phyloP scores from a whole-genome alignment of 2,113 vertebrate species.

The Corythoichthys intestinalis region DNA sequence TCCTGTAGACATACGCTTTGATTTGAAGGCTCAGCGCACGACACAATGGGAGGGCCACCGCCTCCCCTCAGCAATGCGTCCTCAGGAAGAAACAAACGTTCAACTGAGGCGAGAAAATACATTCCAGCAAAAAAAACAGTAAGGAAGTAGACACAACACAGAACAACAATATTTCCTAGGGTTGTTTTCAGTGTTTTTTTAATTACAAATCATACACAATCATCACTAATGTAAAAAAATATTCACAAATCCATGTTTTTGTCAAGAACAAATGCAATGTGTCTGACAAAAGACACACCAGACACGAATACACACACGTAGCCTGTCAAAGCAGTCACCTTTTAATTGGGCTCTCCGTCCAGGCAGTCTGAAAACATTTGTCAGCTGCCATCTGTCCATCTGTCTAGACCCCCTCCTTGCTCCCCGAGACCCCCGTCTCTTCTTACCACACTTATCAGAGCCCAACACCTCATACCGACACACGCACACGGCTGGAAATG shows the following conservation, averaged over 20 bases:
- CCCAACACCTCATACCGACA: conserved; percentile 52
- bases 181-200: conserved; percentile 31
- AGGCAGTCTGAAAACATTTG: conserved; percentile 67
- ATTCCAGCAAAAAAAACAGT: conserved; percentile 51
- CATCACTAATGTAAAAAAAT: conserved; percentile 35
- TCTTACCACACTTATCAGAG: conserved; percentile 61
- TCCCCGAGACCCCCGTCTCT: conserved; percentile 20
- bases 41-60: conserved; percentile 65
- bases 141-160: conserved; percentile 16
- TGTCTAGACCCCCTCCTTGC: conserved; percentile 38
- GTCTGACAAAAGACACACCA: conserved; percentile 17
- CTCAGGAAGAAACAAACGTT: conserved; percentile 65
- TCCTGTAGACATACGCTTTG: conserved; percentile 70
- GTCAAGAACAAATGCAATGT: conserved; percentile 32
- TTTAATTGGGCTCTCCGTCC: conserved; percentile 55
- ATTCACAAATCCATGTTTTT: conserved; percentile 49
- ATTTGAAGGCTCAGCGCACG: conserved; percentile 43
- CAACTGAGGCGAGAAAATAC: conserved; percentile 55
- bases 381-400: conserved; percentile 75
- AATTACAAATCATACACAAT: conserved; percentile 63
- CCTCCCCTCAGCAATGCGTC: conserved; percentile 36
- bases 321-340: conserved; percentile 65
- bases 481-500: conserved; percentile 9
- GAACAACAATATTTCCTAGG: neutral
- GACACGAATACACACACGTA: conserved; percentile 31